phyloP scores from a whole-genome alignment of 2,888 invertebrate species.

The Temnothorax ravouxi region DNA sequence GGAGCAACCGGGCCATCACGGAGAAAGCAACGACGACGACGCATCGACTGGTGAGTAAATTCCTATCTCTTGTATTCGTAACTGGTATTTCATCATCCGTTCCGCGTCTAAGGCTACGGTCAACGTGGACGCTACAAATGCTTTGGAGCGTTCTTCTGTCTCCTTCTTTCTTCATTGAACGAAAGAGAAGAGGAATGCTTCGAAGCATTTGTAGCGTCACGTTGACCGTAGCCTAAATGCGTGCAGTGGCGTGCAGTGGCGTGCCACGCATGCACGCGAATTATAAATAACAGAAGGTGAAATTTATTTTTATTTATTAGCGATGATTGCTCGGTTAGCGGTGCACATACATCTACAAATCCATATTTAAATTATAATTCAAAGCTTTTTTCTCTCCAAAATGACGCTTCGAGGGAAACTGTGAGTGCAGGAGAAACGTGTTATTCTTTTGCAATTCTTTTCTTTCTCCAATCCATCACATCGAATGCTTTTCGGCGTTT shows the following conservation, averaged over 20 bases:
- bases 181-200: no score
- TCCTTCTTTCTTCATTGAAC: no score
- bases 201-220: no score
- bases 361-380: no score
- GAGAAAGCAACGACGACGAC: neutral
- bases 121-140: no score
- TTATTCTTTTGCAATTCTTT: neutral
- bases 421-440: neutral
- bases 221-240: no score
- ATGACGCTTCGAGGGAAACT: no score
- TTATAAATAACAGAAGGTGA: neutral
- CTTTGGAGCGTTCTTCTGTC: no score
- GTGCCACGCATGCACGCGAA: neutral
- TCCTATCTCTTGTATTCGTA: neutral
- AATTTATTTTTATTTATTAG: neutral
- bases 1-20: neutral
- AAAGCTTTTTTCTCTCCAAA: no score
- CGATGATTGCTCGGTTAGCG: neutral
- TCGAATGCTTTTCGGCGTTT: conserved; percentile 27
- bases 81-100: neutral
- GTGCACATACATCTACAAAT: no score
- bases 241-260: no score
- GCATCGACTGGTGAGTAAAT: neutral
- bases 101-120: no score
- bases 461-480: conserved; percentile 6